These are phyloP conservation scores for Drosophila burlai DNA, from an alignment of 1,140 invertebrate species.

Conservation along the genomic window DNA sequence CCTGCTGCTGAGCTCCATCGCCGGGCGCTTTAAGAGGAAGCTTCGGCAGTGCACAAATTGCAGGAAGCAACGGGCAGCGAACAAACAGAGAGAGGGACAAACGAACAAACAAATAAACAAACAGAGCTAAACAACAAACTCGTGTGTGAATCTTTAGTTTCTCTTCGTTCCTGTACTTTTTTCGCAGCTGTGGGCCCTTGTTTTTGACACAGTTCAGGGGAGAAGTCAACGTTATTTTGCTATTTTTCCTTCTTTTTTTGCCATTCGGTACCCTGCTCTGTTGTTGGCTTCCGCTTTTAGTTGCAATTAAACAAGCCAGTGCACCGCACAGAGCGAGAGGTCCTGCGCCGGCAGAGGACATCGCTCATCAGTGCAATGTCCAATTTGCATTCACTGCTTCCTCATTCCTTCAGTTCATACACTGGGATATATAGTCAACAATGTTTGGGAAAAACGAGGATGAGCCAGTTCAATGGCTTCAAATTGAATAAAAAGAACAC, in stretches of 20 bases:
- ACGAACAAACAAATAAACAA: conserved; percentile 63
- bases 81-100: conserved; percentile 38
- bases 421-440: conserved; percentile 1
- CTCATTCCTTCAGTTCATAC: conserved; percentile 11
- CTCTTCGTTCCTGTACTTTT: conserved; percentile 5
- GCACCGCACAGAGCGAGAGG: conserved; percentile 45
- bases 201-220: conserved; percentile 77
- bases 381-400: conserved; percentile 63
- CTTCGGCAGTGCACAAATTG: conserved; percentile 70
- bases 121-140: conserved; percentile 73
- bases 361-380: conserved; percentile 71
- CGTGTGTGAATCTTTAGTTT: conserved; percentile 41
- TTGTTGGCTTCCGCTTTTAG: conserved; percentile 66
- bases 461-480: conserved; percentile 9
- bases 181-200: conserved; percentile 46
- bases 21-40: conserved; percentile 51
- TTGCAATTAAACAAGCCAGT: conserved; percentile 81
- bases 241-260: conserved; percentile 5
- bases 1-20: conserved; percentile 37
- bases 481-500: conserved; percentile 24
- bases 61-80: conserved; percentile 65
- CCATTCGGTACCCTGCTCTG: conserved; percentile 1
- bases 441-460: conserved; percentile 1
- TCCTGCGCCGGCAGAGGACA: conserved; percentile 44
- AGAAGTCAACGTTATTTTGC: conserved; percentile 60